Conservation (phyloP, 2,797 vertebrate genomes). For the Babyrousa celebensis region DNA sequence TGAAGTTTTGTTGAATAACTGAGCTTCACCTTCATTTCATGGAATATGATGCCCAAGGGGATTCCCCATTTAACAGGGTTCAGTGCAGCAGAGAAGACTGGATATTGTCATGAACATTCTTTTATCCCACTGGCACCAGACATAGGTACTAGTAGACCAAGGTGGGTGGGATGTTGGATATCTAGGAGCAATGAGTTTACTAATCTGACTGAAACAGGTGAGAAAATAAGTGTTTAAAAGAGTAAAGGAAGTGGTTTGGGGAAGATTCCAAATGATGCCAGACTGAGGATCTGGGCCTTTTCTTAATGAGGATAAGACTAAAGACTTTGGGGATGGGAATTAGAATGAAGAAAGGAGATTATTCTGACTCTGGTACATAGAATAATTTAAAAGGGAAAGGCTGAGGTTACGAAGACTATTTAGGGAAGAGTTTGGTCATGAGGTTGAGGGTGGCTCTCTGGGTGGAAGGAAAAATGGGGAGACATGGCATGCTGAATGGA, state of each 20-base stretch:
- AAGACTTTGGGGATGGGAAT: background rate
- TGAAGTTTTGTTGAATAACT: background rate
- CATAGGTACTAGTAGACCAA: background rate
- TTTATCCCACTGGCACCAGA: background rate
- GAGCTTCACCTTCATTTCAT: background rate
- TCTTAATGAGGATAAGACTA: background rate
- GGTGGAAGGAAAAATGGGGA: background rate
- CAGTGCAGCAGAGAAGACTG: background rate
- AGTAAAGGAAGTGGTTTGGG: background rate
- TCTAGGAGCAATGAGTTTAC: background rate
- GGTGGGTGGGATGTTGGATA: no score
- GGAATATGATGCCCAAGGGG: background rate
- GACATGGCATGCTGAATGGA: background rate
- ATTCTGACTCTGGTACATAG: background rate
- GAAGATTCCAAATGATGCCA: background rate
- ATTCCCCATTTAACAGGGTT: background rate
- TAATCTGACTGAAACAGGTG: background rate
- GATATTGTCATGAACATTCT: background rate
- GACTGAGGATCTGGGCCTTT: background rate
- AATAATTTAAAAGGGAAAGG: constrained; percentile 14
- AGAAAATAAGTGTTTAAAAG: constrained; percentile 7
- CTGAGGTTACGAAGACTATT: background rate
- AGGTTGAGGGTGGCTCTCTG: background rate
- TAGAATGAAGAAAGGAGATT: background rate
- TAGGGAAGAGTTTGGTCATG: background rate